Evolutionary conservation across 2,113 vertebrate species (phyloP).

Genomic region (Salvelinus sp.): DNA sequence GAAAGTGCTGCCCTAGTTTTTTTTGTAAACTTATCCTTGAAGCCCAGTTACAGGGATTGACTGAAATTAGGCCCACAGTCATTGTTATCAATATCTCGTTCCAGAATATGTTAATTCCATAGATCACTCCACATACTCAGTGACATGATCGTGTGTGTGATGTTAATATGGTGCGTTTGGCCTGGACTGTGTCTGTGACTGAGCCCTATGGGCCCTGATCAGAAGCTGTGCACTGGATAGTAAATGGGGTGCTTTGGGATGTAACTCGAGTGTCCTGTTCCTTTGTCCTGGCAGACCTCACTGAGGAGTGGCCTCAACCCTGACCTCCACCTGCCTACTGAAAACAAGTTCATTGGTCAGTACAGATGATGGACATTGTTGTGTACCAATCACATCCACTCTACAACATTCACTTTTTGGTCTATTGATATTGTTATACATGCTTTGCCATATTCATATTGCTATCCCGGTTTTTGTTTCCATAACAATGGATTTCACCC

Average conservation of each 20-base stretch:
- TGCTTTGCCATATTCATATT: background rate
- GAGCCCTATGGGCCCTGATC: too few species aligned
- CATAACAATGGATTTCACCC: slow-evolving; percentile 82
- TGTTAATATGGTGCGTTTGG: background rate
- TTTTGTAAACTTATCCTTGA: too few species aligned
- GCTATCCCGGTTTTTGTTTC: background rate
- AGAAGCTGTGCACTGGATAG: too few species aligned
- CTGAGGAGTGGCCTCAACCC: slow-evolving; percentile 79
- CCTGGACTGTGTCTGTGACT: background rate
- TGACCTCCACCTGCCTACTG: slow-evolving; percentile 83
- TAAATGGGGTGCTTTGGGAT: too few species aligned
- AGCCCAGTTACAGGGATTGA: too few species aligned
- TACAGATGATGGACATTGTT: background rate
- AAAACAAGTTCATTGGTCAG: slow-evolving; percentile 86
- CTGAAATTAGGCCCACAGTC: too few species aligned
- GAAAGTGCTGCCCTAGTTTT: too few species aligned
- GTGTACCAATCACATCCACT: background rate
- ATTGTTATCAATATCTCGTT: too few species aligned
- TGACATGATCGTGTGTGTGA: background rate
- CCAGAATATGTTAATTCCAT: too few species aligned
- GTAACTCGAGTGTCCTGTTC: background rate
- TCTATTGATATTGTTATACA: background rate
- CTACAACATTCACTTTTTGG: background rate
- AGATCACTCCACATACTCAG: too few species aligned
- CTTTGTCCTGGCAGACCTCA: slow-evolving; percentile 70